A percentile compares a stretch with the other conserved stretches of the same genome.
These are phyloP conservation scores for Coptotermes formosanus DNA, from an alignment of 1,140 invertebrate genomes.

Conservation along the genomic window DNA sequence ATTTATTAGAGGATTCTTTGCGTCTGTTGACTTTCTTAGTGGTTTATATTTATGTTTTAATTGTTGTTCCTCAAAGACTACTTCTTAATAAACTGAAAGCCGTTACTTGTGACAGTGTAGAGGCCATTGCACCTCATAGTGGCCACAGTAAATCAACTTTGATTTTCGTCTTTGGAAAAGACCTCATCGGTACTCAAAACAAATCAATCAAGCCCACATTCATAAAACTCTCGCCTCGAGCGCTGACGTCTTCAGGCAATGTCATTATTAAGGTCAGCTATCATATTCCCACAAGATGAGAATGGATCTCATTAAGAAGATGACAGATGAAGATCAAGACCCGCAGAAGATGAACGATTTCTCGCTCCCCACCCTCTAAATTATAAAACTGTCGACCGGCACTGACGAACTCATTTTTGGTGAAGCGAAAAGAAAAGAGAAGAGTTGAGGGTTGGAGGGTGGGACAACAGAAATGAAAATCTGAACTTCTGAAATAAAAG, in stretches of 20 bases:
- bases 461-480: neutral
- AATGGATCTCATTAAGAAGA: conserved; percentile 28
- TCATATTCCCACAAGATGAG: neutral
- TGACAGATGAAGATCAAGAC: conserved; percentile 26
- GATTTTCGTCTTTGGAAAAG: no score
- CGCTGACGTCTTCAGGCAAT: neutral
- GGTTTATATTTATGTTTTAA: no score
- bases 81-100: no score
- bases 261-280: conserved; percentile 16
- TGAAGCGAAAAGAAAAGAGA: neutral
- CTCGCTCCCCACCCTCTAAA: conserved; percentile 22
- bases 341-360: conserved; percentile 25
- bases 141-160: no score
- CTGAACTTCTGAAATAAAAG: neutral
- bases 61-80: no score
- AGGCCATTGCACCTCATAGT: no score
- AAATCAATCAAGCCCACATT: neutral
- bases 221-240: neutral
- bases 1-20: no score
- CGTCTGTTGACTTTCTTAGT: no score
- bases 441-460: neutral
- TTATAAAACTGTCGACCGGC: conserved; percentile 20
- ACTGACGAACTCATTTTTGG: conserved; percentile 26
- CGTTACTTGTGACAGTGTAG: no score
- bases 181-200: neutral